Percentiles rank a stretch among this genome's conserved stretches.
Conservation (phyloP, 2,113 vertebrate species). For the Tyrannus savana region DNA sequence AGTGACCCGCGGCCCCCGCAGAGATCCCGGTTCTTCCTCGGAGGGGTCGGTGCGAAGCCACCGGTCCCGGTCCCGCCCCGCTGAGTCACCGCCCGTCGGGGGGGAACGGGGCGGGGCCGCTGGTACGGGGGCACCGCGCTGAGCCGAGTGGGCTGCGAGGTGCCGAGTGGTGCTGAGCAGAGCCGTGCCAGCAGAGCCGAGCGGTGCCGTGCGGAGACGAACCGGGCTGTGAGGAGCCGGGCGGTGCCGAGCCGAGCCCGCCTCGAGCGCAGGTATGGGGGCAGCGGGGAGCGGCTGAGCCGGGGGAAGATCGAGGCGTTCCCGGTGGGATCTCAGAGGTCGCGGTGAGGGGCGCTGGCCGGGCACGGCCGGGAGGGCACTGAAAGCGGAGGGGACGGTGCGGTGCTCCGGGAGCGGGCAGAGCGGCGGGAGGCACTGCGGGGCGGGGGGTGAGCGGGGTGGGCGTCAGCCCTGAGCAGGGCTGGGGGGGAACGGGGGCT, state of each 20-base stretch:
- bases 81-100: conserved; percentile 9
- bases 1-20: background rate
- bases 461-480: background rate
- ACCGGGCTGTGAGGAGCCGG: background rate
- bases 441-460: background rate
- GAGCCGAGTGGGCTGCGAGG: background rate
- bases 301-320: background rate
- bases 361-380: background rate
- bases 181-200: background rate
- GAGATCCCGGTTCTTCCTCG: background rate
- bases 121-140: background rate
- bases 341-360: background rate
- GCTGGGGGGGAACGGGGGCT: background rate
- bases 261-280: background rate
- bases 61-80: background rate
- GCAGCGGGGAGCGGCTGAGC: background rate
- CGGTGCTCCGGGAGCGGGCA: background rate
- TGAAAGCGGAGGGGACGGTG: background rate
- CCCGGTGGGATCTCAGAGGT: background rate
- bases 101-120: background rate
- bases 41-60: background rate
- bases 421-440: background rate
- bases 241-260: background rate
- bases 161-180: rapidly evolving
- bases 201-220: background rate